Conservation (phyloP, 2,113 vertebrate species). For the Cebus imitator region DNA sequence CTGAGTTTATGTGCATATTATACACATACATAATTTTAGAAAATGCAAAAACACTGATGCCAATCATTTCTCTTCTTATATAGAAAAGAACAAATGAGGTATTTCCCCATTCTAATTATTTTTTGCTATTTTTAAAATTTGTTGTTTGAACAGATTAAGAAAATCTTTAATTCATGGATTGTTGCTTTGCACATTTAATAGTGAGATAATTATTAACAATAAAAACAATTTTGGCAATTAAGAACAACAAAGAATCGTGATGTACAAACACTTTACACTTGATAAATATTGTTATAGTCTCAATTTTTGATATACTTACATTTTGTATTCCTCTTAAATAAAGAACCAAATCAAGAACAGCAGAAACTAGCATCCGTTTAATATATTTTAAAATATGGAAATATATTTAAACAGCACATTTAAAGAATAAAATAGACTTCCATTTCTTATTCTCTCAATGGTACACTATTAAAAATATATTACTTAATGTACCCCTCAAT, state of each 20-base stretch:
- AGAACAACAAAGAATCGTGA: background rate
- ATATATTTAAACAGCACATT: conserved; percentile 85
- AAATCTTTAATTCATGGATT: background rate
- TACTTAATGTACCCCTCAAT: conserved; percentile 85
- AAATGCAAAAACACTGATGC: background rate
- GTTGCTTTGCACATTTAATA: conserved; percentile 5
- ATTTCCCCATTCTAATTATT: background rate
- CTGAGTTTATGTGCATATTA: background rate
- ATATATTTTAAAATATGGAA: conserved; percentile 87
- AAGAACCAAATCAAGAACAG: conserved; percentile 70
- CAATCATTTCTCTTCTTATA: background rate
- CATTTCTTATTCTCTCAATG: conserved; percentile 83
- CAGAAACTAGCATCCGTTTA: conserved; percentile 81
- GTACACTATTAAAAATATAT: conserved; percentile 88
- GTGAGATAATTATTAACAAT: conserved; percentile 12
- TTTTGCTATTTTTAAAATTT: conserved; percentile 21
- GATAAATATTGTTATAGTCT: background rate
- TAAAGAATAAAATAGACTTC: conserved; percentile 88
- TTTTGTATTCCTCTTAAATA: conserved; percentile 37
- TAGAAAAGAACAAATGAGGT: background rate
- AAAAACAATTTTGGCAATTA: conserved; percentile 34
- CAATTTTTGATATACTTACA: background rate
- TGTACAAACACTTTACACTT: background rate
- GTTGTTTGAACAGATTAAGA: background rate
- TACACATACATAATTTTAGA: background rate